Evolutionary conservation across 2,113 vertebrate genomes (phyloP).

Genomic region (Carollia perspicillata): DNA sequence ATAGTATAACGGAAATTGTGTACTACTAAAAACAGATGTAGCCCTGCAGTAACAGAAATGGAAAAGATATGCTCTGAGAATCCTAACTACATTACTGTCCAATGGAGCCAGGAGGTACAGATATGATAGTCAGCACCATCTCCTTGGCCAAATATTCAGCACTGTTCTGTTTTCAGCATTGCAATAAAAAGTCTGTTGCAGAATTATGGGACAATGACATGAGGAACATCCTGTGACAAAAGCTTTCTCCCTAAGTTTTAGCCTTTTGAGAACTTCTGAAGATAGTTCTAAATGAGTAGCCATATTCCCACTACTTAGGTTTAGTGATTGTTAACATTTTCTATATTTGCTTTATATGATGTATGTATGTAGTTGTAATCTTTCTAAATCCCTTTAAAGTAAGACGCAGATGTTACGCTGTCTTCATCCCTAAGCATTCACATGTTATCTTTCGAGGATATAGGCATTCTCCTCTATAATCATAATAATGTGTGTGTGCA

Average conservation of each 20-base stretch:
- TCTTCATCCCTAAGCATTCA: not conserved
- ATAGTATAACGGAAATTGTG: slow-evolving; percentile 39
- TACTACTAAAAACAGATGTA: slow-evolving; percentile 50
- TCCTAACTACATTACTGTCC: not conserved
- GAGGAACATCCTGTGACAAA: not conserved
- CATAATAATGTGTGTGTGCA: not conserved
- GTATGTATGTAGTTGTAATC: not conserved
- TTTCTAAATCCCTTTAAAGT: slow-evolving; percentile 6
- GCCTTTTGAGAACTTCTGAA: not conserved
- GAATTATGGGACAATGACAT: not conserved
- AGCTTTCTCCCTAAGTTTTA: not conserved
- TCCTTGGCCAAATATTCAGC: not conserved
- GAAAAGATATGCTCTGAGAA: not conserved
- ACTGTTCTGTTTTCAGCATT: not conserved
- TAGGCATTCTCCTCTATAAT: not conserved
- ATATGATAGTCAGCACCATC: not conserved
- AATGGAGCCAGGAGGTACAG: not conserved
- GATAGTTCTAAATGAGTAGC: not conserved
- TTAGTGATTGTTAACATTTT: not conserved
- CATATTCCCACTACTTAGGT: not conserved
- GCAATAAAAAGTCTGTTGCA: not conserved
- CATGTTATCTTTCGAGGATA: not conserved
- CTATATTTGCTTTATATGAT: not conserved
- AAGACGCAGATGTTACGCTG: not conserved
- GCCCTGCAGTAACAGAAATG: slow-evolving; percentile 24